phyloP scores from a whole-genome alignment of 1,140 invertebrate genomes.

The Macrobrachium rosenbergii region DNA sequence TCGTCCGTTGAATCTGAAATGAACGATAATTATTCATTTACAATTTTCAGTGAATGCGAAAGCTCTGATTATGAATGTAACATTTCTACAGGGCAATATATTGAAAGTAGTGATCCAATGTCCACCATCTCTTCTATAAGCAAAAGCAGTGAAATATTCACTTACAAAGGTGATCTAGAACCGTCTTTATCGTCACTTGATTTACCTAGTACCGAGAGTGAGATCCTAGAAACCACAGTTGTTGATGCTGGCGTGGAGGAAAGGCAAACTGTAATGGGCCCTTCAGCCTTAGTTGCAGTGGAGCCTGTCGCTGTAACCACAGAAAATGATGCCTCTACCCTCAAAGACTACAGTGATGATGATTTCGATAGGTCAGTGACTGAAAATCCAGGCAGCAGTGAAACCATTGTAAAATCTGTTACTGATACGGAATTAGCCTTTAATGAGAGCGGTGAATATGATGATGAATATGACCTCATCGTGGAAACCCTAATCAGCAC shows the following conservation, averaged over 20 bases:
- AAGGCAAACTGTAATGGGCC: neutral
- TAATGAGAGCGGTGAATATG: neutral
- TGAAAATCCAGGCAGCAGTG: neutral
- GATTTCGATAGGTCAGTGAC: neutral
- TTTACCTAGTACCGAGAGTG: neutral
- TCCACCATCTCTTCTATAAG: too few relatives aligned
- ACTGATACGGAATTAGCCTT: neutral
- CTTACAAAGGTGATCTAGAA: too few relatives aligned
- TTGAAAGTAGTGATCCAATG: too few relatives aligned
- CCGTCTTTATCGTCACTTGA: too few relatives aligned
- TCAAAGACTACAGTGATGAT: too few relatives aligned
- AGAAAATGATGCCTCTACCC: neutral
- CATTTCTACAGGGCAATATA: too few relatives aligned
- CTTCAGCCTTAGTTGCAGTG: neutral
- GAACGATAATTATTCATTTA: too few relatives aligned
- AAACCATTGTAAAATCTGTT: neutral
- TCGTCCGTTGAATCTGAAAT: too few relatives aligned
- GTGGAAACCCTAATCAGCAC: slow-evolving; percentile 40
- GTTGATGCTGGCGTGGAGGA: neutral
- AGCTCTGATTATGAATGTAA: too few relatives aligned
- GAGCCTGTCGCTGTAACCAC: neutral
- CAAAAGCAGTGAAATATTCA: too few relatives aligned
- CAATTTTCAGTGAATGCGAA: too few relatives aligned
- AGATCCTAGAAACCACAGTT: neutral
- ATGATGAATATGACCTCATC: slow-evolving; percentile 6